phyloP scores from a whole-genome alignment of 1,140 invertebrate genomes.

The Heliconius melpomene region DNA sequence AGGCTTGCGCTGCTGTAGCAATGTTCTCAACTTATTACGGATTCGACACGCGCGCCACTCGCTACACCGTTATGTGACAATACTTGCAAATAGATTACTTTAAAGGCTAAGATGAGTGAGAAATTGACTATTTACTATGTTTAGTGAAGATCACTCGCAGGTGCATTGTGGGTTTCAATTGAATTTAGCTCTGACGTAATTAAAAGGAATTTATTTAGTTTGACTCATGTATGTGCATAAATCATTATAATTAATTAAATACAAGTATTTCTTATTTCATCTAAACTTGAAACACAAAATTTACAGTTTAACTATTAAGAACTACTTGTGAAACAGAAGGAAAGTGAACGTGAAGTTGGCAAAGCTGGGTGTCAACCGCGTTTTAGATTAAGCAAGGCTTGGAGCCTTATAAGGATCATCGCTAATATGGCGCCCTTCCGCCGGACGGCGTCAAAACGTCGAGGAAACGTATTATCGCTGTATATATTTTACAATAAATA shows the following conservation, averaged over 20 bases:
- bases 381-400: conserved; percentile 50
- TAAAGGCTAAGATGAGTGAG: conserved; percentile 47
- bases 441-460: conserved; percentile 46
- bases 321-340: conserved; percentile 18
- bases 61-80: conserved; percentile 65
- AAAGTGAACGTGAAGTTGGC: conserved; percentile 43
- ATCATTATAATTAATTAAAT: not conserved
- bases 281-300: not conserved
- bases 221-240: not conserved
- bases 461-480: conserved; percentile 40
- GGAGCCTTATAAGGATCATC: conserved; percentile 49
- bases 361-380: conserved; percentile 21
- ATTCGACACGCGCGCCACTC: conserved; percentile 67
- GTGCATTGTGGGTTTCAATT: conserved; percentile 31
- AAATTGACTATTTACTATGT: conserved; percentile 53
- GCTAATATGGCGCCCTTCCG: conserved; percentile 65
- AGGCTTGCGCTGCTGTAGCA: conserved; percentile 52
- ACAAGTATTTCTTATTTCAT: not conserved
- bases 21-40: conserved; percentile 59
- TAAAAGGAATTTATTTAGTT: conserved; percentile 18
- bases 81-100: conserved; percentile 53
- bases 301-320: not conserved
- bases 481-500: not conserved
- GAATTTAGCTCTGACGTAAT: conserved; percentile 23
- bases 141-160: conserved; percentile 28